Conservation (phyloP, 2,888 invertebrate genomes). For the Colostygia pectinataria region DNA sequence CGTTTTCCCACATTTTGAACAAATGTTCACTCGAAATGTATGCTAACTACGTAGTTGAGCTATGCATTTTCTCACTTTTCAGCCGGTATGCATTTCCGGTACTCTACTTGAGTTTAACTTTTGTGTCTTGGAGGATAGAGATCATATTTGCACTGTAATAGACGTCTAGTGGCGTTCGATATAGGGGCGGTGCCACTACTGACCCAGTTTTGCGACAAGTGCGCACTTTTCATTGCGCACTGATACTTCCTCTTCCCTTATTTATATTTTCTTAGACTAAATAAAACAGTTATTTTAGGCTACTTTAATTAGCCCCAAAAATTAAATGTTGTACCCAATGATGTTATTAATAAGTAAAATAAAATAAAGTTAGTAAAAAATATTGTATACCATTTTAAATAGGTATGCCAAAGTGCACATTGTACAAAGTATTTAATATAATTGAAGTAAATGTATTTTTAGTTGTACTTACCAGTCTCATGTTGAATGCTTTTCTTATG, state of each 20-base stretch:
- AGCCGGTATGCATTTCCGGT: slow-evolving; percentile 49
- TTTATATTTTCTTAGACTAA: slow-evolving; percentile 60
- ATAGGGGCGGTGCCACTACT: slow-evolving; percentile 81
- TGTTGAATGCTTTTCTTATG: slow-evolving; percentile 53
- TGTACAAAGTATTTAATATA: too few relatives aligned
- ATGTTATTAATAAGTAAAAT: background rate
- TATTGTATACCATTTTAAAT: too few relatives aligned
- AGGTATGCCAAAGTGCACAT: too few relatives aligned
- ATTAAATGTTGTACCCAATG: too few relatives aligned
- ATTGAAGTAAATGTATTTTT: too few relatives aligned
- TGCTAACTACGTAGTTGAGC: slow-evolving; percentile 52
- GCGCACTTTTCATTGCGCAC: slow-evolving; percentile 80
- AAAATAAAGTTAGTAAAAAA: background rate
- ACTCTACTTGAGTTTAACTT: slow-evolving; percentile 48
- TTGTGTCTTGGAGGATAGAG: slow-evolving; percentile 57
- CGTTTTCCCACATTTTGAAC: background rate
- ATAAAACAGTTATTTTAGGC: slow-evolving; percentile 37
- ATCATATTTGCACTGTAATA: slow-evolving; percentile 59
- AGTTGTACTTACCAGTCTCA: slow-evolving; percentile 71
- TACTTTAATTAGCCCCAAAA: slow-evolving; percentile 1
- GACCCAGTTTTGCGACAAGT: slow-evolving; percentile 79
- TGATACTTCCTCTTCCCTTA: slow-evolving; percentile 68
- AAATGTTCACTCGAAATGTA: slow-evolving; percentile 39
- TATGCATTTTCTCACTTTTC: slow-evolving; percentile 65
- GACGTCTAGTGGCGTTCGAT: slow-evolving; percentile 66